Evolutionary conservation across 2,113 vertebrate genomes (phyloP), one percentile per base, ranked within the genome.

Genomic region (Petroica traversi): DNA sequence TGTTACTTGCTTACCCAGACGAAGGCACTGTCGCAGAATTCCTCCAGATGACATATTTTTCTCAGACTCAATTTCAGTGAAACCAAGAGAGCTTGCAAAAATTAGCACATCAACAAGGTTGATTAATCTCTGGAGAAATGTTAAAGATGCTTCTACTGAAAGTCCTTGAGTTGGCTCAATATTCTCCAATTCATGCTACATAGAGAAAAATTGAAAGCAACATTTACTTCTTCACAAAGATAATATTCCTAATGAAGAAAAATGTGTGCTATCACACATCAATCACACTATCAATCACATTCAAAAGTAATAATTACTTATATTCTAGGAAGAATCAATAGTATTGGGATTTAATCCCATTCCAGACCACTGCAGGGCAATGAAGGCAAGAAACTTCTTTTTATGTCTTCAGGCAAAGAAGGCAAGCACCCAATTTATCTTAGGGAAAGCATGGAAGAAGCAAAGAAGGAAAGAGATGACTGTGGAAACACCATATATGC

Each of bases 1-100:
- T 45, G 46, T 55, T 72, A 82, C 55, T 83, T 58, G 84, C 97
- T 98, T 97, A 99, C 99, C 99, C 14, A 99, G 97, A 69, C 99
- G 98, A 68, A 99, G 99, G 97, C 99, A 99, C 55, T 99, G 99
- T 28, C 99, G 97, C 66, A 99, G 97, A 98, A 99, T 98, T 94
- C 99, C 99, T 90, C 99, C 99, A 24, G 99, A 99, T 19, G 99
- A 99, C 99, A 99, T 99, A 97, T 99, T 99, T 95, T 99, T 99
- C 98, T 99, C 99, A 57, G 99, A 98, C 96, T 99, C 99, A 77
- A 99, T 99, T 98, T 99, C 99, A 17, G 98, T 98, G 97, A 99
- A 99, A 97, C 98, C 99, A 80, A 99, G 99, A 40, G 99, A 99
- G 96, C 99, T 99, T 97, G 99, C 99, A 94, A 99, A 99, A 97